These are phyloP conservation scores for Ptychadena robeensis DNA, from an alignment of 2,797 vertebrate genomes.

Conservation along the genomic window DNA sequence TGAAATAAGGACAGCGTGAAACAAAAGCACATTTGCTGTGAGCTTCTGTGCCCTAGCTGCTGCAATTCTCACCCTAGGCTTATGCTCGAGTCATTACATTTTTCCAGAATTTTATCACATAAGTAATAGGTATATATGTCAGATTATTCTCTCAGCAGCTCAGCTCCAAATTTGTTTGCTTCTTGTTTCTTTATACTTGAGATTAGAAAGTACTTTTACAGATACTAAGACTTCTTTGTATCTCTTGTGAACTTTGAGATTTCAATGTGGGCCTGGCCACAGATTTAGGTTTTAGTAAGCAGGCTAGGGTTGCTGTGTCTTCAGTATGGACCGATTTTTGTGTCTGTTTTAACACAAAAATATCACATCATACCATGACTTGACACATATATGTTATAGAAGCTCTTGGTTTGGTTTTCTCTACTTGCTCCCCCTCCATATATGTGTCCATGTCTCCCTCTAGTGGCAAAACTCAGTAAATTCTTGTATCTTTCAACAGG, in stretches of 20 bases:
- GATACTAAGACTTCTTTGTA: neutral
- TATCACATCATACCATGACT: neutral
- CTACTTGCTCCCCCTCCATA: neutral
- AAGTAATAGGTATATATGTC: too few relatives aligned
- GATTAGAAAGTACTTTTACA: too few relatives aligned
- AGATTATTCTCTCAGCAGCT: neutral
- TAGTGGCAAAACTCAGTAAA: conserved; percentile 27
- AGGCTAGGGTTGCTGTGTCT: neutral
- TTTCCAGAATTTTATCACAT: too few relatives aligned
- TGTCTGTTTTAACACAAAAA: neutral
- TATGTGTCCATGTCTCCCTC: conserved; percentile 5
- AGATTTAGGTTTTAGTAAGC: neutral
- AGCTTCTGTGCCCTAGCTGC: too few relatives aligned
- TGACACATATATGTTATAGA: too few relatives aligned
- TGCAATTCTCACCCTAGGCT: too few relatives aligned
- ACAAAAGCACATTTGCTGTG: too few relatives aligned
- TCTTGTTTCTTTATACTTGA: too few relatives aligned
- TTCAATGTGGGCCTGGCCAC: neutral
- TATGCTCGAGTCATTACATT: too few relatives aligned
- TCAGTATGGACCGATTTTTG: neutral
- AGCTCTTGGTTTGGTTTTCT: neutral
- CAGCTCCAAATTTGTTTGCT: neutral
- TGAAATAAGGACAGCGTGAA: too few relatives aligned
- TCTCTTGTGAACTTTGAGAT: neutral
- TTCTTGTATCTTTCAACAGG: conserved; percentile 71